Base-by-base conservation (phyloP, 2,113 vertebrate genomes). In the Blennius ocellaris region DNA sequence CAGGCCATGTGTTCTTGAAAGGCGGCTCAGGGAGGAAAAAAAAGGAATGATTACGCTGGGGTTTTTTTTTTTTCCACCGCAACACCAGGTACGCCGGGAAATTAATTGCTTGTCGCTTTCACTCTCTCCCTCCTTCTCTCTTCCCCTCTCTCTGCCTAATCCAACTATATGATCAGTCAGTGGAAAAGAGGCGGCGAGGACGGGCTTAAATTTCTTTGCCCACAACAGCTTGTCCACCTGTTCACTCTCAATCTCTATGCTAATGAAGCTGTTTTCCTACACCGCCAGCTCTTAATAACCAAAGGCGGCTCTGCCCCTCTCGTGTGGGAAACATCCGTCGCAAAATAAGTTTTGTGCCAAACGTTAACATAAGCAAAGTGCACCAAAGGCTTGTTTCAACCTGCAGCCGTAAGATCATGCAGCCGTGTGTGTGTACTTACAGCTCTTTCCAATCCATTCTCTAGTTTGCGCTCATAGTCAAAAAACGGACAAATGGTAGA, bases 361-460 rank as follows among this genome's bases (percentile, higher is more conserved):
- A 60, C 16, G 60, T 57, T 21, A 56, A 56, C 71, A 66, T 11
- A 39, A 16, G 64, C 71, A 66, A 8, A 30, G 21, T 30, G 11
- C 9, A 11, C 9, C 9, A 9, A 44, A 44, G 11, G 45, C 43
- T 39, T 40, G 8, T 48, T 60, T 52, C 14, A 59, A 45, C 78
- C 81, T 88, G 87, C 83, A 86, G 61, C 61, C 17, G 59, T 55
- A 7, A 64, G 51, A 81, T 71, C 58, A 76, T 39, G 63, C 67
- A 54, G 45, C 76, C 37, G 9, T 11, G 51, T 30, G 51, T 30
- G 43, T 76, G 71, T 93, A 95, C 94, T 95, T 93, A 94, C 93
- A 95, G 90, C 90, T 95, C 93, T 90, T 93, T 94, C 93, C 94
- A 94, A 90, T 95, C 94, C 94, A 95, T 95, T 85, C 90, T 94